phyloP scores from a whole-genome alignment of 2,888 invertebrate genomes.

The Brenthis hecate region DNA sequence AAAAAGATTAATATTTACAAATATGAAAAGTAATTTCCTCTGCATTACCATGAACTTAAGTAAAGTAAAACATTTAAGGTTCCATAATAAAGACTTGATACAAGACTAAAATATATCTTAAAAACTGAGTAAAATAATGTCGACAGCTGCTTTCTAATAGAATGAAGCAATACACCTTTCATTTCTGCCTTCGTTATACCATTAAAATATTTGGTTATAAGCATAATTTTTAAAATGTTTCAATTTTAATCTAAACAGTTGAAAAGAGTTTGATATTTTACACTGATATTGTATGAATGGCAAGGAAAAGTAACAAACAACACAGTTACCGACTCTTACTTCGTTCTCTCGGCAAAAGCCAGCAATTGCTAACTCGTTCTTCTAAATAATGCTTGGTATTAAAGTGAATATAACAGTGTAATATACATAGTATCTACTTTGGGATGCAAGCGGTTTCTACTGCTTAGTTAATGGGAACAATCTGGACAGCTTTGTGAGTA shows the following conservation, averaged over 20 bases:
- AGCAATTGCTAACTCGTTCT: slow-evolving; percentile 25
- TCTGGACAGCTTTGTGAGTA: slow-evolving; percentile 37
- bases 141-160: too few relatives aligned
- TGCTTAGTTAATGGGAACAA: slow-evolving; percentile 34
- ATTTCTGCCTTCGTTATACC: too few relatives aligned
- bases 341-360: neutral
- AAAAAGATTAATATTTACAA: too few relatives aligned
- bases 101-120: too few relatives aligned
- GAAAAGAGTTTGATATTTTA: slow-evolving; percentile 25
- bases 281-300: slow-evolving; percentile 10
- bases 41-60: too few relatives aligned
- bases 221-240: neutral
- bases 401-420: slow-evolving; percentile 18
- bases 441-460: slow-evolving; percentile 16
- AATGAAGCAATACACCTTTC: too few relatives aligned
- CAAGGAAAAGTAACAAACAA: slow-evolving; percentile 12
- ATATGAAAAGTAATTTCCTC: too few relatives aligned
- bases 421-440: neutral
- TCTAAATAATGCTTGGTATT: slow-evolving; percentile 36
- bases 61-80: too few relatives aligned
- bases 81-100: too few relatives aligned
- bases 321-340: slow-evolving; percentile 5
- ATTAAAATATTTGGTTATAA: too few relatives aligned
- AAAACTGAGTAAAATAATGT: too few relatives aligned
- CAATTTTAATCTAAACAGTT: neutral